Percentiles rank a stretch among this genome's conserved stretches.
Evolutionary conservation across 2,888 invertebrate genomes (phyloP).

Genomic region (Pyrocoelia pectoralis): DNA sequence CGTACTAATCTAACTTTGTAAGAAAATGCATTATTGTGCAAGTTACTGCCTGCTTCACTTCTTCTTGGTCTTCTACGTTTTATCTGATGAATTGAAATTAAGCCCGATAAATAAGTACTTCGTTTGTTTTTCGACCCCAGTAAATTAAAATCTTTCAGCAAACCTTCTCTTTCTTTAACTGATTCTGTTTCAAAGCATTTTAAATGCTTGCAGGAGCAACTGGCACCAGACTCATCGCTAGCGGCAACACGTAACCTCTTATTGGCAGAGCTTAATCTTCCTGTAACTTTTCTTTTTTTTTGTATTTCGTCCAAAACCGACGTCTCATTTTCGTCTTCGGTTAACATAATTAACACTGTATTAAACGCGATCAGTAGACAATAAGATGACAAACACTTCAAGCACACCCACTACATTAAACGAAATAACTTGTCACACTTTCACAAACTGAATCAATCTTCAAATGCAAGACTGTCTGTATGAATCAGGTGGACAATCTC

Average conservation of each 20-base stretch:
- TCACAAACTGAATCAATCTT: slow-evolving; percentile 1
- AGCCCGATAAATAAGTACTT: slow-evolving; percentile 13
- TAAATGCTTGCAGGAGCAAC: slow-evolving; percentile 16
- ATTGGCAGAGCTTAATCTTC: too few relatives aligned
- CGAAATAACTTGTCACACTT: slow-evolving; percentile 16
- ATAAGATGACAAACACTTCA: slow-evolving; percentile 14
- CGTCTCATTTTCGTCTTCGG: slow-evolving; percentile 16
- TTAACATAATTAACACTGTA: slow-evolving; percentile 14
- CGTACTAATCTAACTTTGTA: too few relatives aligned
- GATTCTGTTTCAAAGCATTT: slow-evolving; percentile 13
- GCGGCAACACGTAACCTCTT: slow-evolving; percentile 11
- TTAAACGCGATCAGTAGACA: slow-evolving; percentile 14
- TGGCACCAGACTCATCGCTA: slow-evolving; percentile 9
- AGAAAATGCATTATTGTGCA: slow-evolving; percentile 14
- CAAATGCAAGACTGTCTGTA: slow-evolving; percentile 11
- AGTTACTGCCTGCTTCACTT: slow-evolving; percentile 10
- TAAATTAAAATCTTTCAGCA: slow-evolving; percentile 12
- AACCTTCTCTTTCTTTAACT: slow-evolving; percentile 8
- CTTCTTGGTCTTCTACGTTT: slow-evolving; percentile 13
- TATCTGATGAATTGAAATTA: slow-evolving; percentile 16
- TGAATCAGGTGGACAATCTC: slow-evolving; percentile 11
- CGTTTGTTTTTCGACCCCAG: slow-evolving; percentile 12
- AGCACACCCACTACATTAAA: slow-evolving; percentile 13
- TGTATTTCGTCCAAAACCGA: slow-evolving; percentile 18
- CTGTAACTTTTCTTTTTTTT: too few relatives aligned